These are phyloP conservation scores for Zenarchopterus dispar DNA, from an alignment of 2,797 vertebrate genomes.

Conservation along the genomic window DNA sequence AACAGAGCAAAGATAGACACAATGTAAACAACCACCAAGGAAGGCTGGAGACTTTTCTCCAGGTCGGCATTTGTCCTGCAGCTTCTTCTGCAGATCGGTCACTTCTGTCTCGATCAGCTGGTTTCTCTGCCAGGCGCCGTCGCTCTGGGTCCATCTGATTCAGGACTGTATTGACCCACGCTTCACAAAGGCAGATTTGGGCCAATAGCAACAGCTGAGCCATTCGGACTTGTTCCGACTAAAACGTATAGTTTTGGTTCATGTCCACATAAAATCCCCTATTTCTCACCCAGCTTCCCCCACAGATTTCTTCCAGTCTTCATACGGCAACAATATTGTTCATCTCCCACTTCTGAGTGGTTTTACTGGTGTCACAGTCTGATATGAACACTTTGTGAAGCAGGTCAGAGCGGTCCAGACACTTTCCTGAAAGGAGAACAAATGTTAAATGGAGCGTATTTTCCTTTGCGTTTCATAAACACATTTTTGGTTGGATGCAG, in stretches of 20 bases:
- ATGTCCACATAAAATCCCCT: conserved; percentile 14
- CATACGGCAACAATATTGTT: conserved; percentile 96
- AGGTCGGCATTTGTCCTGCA: conserved; percentile 20
- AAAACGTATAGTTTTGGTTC: conserved; percentile 29
- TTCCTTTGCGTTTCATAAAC: no score
- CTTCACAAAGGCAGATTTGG: conserved; percentile 11
- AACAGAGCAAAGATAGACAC: conserved; percentile 29
- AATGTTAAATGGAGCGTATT: background rate
- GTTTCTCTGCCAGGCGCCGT: background rate
- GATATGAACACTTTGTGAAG: conserved; percentile 95
- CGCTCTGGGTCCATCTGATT: conserved; percentile 1
- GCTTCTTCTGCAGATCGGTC: background rate
- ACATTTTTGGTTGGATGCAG: no score
- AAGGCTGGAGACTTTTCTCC: conserved; percentile 18
- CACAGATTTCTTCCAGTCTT: conserved; percentile 46
- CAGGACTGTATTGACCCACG: background rate
- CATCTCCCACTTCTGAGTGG: conserved; percentile 97
- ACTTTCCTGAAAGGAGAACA: conserved; percentile 67
- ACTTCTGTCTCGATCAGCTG: conserved; percentile 7
- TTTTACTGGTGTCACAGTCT: conserved; percentile 91
- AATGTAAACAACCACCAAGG: conserved; percentile 30
- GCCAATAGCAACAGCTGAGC: conserved; percentile 18
- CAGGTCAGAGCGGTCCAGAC: conserved; percentile 92
- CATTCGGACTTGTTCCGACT: background rate
- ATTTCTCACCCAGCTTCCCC: background rate